A percentile compares a stretch with the other conserved stretches of the same genome.
phyloP scores from a whole-genome alignment of 2,797 vertebrate genomes.

The Rhodeus uyekii region DNA sequence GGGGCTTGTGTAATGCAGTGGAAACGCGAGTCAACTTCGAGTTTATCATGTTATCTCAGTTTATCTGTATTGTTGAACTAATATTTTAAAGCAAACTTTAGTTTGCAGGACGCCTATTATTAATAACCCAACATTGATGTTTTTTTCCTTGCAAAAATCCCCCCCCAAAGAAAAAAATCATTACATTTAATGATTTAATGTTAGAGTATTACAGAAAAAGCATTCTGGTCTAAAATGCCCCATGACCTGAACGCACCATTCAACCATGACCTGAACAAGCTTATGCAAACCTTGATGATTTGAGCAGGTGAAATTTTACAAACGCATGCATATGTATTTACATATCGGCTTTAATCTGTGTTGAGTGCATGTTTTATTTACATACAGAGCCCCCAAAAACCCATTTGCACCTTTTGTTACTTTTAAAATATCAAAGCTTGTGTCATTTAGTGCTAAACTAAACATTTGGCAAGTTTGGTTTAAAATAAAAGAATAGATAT shows the following conservation, averaged over 20 bases:
- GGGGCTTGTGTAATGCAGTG: too few relatives aligned
- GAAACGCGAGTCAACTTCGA: too few relatives aligned
- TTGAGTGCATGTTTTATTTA: slow-evolving; percentile 6
- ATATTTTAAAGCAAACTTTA: too few relatives aligned
- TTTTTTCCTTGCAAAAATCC: too few relatives aligned
- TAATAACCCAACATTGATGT: too few relatives aligned
- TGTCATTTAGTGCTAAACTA: neutral
- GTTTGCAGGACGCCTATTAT: too few relatives aligned
- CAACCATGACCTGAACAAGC: too few relatives aligned
- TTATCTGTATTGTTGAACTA: too few relatives aligned
- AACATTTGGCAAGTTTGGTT: neutral
- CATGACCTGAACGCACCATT: too few relatives aligned
- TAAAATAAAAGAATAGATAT: neutral
- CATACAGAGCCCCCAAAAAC: neutral
- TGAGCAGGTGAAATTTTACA: neutral
- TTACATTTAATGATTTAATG: neutral
- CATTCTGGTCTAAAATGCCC: neutral
- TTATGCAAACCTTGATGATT: neutral
- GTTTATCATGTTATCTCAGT: too few relatives aligned
- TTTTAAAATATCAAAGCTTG: neutral
- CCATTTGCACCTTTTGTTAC: neutral
- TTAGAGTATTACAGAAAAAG: neutral
- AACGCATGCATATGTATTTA: neutral
- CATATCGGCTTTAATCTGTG: slow-evolving; percentile 3
- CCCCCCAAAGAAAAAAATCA: neutral